phyloP scores from a whole-genome alignment of 2,888 invertebrate species.

The Tyria jacobaeae region DNA sequence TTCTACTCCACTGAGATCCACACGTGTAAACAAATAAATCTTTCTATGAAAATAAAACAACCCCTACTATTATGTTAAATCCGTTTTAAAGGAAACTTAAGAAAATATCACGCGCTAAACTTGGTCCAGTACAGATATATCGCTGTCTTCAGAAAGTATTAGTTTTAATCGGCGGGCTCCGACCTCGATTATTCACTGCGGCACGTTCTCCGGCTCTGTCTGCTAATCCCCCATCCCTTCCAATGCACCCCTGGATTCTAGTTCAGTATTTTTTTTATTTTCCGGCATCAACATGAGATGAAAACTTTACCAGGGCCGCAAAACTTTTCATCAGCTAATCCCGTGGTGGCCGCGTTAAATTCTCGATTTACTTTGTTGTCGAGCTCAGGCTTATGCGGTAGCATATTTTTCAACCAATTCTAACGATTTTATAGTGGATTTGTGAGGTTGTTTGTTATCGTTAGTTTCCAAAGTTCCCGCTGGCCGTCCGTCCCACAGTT shows the following conservation, averaged over 20 bases:
- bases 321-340: constrained; percentile 81
- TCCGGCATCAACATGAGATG: constrained; percentile 79
- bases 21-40: no score
- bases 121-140: constrained; percentile 41
- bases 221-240: constrained; percentile 62
- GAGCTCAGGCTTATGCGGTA: constrained; percentile 72
- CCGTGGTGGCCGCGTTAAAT: constrained; percentile 76
- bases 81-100: constrained; percentile 27
- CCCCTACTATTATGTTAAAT: no score
- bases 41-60: no score
- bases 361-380: constrained; percentile 81
- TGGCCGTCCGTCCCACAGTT: constrained; percentile 33
- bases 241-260: constrained; percentile 59
- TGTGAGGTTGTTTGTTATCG: constrained; percentile 74
- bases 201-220: constrained; percentile 57
- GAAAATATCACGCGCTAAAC: constrained; percentile 34
- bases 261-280: constrained; percentile 66
- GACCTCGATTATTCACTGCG: constrained; percentile 67
- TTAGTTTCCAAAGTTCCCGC: constrained; percentile 64
- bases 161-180: constrained; percentile 59
- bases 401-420: constrained; percentile 80
- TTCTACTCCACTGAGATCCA: no score
- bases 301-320: constrained; percentile 70
- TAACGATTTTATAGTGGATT: constrained; percentile 73
- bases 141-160: constrained; percentile 59